These are phyloP conservation scores for Istiophorus platypterus DNA, from an alignment of 2,113 vertebrate genomes.

Conservation along the genomic window DNA sequence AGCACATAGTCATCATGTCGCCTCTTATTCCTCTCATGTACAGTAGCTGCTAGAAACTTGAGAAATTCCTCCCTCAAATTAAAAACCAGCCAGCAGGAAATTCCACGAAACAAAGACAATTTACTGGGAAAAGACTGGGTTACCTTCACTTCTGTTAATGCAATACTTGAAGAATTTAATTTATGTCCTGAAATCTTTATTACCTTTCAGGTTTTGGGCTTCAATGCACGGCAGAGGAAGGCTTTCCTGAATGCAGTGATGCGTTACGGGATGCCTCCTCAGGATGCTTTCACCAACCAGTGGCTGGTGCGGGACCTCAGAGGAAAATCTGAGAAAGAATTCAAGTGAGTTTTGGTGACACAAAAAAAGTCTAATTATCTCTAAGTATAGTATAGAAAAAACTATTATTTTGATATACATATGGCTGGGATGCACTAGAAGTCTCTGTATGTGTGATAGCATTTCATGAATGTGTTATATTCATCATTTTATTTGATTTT, in stretches of 20 bases:
- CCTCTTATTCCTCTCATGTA: neutral
- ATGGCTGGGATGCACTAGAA: neutral
- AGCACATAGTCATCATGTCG: neutral
- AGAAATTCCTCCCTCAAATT: neutral
- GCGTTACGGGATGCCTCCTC: conserved; percentile 99
- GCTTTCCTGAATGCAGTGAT: conserved; percentile 99
- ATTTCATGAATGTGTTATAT: neutral
- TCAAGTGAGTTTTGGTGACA: conserved; percentile 89
- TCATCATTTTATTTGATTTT: neutral
- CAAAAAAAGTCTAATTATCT: neutral
- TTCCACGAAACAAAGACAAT: neutral
- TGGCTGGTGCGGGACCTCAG: conserved; percentile 97
- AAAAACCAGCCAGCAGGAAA: neutral
- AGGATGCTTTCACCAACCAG: conserved; percentile 98
- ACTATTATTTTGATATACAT: neutral
- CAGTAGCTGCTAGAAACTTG: neutral
- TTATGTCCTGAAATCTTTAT: neutral
- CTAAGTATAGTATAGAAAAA: neutral
- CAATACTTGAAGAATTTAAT: neutral
- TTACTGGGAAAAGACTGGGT: no score
- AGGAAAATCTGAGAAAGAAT: conserved; percentile 98
- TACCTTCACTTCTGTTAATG: neutral
- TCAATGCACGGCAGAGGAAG: conserved; percentile 97
- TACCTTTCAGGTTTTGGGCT: conserved; percentile 90
- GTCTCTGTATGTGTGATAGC: neutral